Evolutionary conservation across 2,888 invertebrate genomes (phyloP).

Genomic region (Idaea dimidiata): DNA sequence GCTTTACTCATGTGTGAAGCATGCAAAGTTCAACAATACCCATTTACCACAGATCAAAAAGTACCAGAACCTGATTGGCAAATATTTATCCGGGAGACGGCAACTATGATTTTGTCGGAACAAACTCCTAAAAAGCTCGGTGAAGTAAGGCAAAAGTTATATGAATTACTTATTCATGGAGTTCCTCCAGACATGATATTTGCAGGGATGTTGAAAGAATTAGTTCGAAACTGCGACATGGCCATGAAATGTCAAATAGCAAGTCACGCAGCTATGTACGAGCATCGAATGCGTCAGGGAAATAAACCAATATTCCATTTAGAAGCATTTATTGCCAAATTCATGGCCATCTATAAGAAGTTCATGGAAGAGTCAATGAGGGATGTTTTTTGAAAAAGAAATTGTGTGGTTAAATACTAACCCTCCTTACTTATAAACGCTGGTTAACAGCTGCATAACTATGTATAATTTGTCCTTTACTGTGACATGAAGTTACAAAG

Average conservation of each 20-base stretch:
- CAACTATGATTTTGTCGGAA: slow-evolving; percentile 90
- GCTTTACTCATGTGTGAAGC: slow-evolving; percentile 97
- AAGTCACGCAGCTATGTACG: slow-evolving; percentile 92
- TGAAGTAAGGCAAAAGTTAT: slow-evolving; percentile 92
- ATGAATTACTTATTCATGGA: slow-evolving; percentile 96
- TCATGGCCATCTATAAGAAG: slow-evolving; percentile 96
- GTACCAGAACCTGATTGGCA: slow-evolving; percentile 97
- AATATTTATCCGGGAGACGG: slow-evolving; percentile 91
- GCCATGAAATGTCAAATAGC: slow-evolving; percentile 92
- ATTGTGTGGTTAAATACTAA: no score
- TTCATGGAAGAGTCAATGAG: slow-evolving; percentile 88
- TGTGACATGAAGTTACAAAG: no score
- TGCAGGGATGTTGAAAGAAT: slow-evolving; percentile 89
- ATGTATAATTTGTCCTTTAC: no score
- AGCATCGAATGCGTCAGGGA: slow-evolving; percentile 95
- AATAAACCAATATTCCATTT: slow-evolving; percentile 97
- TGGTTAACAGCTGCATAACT: no score
- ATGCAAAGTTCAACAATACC: slow-evolving; percentile 95
- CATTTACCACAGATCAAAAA: slow-evolving; percentile 88
- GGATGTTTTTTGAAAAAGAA: slow-evolving; percentile 70
- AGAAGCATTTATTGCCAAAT: slow-evolving; percentile 97
- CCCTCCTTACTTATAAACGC: no score
- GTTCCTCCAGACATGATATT: slow-evolving; percentile 97
- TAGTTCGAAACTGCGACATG: slow-evolving; percentile 94
- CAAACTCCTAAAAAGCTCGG: slow-evolving; percentile 92